Evolutionary conservation across 2,113 vertebrate genomes (phyloP).

Genomic region (Scomber colias): DNA sequence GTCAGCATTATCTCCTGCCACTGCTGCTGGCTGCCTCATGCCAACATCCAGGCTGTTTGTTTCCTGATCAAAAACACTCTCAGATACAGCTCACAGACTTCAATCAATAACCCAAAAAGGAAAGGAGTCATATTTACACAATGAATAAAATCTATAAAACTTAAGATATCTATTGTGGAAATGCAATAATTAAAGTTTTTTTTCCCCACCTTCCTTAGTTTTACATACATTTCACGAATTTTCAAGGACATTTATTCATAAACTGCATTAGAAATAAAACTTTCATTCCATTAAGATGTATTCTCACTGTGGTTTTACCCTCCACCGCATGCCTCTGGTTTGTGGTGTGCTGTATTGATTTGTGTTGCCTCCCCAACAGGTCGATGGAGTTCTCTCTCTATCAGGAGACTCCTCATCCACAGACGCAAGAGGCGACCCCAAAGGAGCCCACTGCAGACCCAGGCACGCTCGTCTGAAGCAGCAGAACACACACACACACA

Average conservation of each 20-base stretch:
- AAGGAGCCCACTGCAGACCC: slow-evolving; percentile 87
- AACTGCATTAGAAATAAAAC: neutral
- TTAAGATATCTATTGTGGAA: neutral
- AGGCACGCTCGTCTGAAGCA: slow-evolving; percentile 89
- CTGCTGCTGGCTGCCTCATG: neutral
- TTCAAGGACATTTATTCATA: neutral
- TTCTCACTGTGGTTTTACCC: slow-evolving; percentile 7
- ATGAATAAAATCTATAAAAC: neutral
- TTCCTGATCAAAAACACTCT: slow-evolving; percentile 9
- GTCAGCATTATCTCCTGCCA: slow-evolving; percentile 28
- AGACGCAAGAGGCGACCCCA: slow-evolving; percentile 85
- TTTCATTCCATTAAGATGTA: neutral
- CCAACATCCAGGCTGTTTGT: neutral
- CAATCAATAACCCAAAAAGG: neutral
- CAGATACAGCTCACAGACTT: neutral
- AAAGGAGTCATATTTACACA: neutral
- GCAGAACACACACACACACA: slow-evolving; percentile 44
- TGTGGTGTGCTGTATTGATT: slow-evolving; percentile 40
- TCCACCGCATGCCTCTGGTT: slow-evolving; percentile 2
- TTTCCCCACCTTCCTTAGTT: neutral
- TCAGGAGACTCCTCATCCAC: slow-evolving; percentile 83
- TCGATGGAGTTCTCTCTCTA: slow-evolving; percentile 91
- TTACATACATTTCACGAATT: neutral
- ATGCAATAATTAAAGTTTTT: neutral
- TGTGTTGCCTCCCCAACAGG: slow-evolving; percentile 71